Evolutionary conservation across 1,140 invertebrate species (phyloP), one percentile per base, ranked within the genome.

Genomic region (Drosophila saltans): DNA sequence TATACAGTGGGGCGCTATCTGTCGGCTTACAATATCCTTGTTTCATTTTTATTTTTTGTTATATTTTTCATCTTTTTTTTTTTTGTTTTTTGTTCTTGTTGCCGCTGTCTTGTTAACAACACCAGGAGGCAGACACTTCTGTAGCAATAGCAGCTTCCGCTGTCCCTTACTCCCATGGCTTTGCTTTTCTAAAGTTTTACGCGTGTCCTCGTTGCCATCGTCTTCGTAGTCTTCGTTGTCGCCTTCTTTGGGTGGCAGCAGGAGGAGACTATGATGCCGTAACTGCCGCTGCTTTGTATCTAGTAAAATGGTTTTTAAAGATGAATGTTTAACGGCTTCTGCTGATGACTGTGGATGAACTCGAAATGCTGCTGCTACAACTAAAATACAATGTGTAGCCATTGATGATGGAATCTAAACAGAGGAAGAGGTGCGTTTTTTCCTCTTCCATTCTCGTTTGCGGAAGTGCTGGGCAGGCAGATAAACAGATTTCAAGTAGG

Each of bases 301-400:
- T 76, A 62, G 55, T 78, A 80, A 82, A 88, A 88, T 88, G 83
- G 72, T 88, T 89, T 89, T 71, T 83, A 78, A 82, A 88, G 83
- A 68, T 72, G 73, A 80, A 83, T 88, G 83, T 88, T 88, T 88
- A 88, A 69, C 68, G 80, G 76, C 66, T 70, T 61, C 57, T 45
- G 62, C 26, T 33, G 56, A 68, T 65, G 74, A 45, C 67, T 57
- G 33, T 36, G 59, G 69, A 75, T 75, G 73, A 75, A 66, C 73
- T 75, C 60, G 24, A 62, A 57, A 67, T 57, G 52, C 5, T 48
- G 73, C 66, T 60, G 73, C 66, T 60, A 73, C 55, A 52, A 64
- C 59, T 66, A 5, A 45, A 67, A 69, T 68, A 76, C 74, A 76
- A 76, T 76, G 76, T 76, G 60, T 74, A 8, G 43, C 73, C 73